Percentiles rank a stretch among this genome's conserved stretches.
phyloP scores from a whole-genome alignment of 2,888 invertebrate genomes.

The Drosophila emarginata region DNA sequence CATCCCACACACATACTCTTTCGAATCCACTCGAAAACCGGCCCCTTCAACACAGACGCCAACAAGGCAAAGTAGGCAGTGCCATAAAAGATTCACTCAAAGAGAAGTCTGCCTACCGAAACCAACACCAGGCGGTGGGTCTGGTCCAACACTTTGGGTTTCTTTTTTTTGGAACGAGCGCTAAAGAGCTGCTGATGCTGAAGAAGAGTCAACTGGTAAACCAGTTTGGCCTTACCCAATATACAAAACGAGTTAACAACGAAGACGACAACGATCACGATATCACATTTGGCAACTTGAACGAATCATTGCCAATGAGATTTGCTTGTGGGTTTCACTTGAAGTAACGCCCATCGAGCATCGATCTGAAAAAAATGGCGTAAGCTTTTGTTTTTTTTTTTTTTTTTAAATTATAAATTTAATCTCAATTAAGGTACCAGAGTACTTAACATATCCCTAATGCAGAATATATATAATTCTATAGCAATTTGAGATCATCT shows the following conservation, averaged over 20 bases:
- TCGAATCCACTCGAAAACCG: slow-evolving; percentile 39
- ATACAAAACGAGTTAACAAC: slow-evolving; percentile 67
- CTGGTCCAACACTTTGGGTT: slow-evolving; percentile 72
- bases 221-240: slow-evolving; percentile 53
- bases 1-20: slow-evolving; percentile 18
- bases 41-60: slow-evolving; percentile 22
- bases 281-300: slow-evolving; percentile 64
- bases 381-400: not conserved
- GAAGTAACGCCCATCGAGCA: slow-evolving; percentile 36
- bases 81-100: slow-evolving; percentile 68
- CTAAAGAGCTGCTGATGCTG: slow-evolving; percentile 76
- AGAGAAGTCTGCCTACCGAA: slow-evolving; percentile 11
- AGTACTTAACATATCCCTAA: not conserved
- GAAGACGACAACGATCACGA: slow-evolving; percentile 24
- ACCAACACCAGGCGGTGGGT: slow-evolving; percentile 23
- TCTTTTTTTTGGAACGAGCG: slow-evolving; percentile 63
- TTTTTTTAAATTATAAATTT: not conserved
- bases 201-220: slow-evolving; percentile 49
- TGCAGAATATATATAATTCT: not conserved
- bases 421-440: not conserved
- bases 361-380: slow-evolving; percentile 34
- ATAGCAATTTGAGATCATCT: slow-evolving; percentile 38
- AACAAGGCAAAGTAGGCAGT: slow-evolving; percentile 64
- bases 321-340: slow-evolving; percentile 20
- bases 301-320: slow-evolving; percentile 73